Conservation (phyloP, 2,113 vertebrate species). For the Amazona vittata region DNA sequence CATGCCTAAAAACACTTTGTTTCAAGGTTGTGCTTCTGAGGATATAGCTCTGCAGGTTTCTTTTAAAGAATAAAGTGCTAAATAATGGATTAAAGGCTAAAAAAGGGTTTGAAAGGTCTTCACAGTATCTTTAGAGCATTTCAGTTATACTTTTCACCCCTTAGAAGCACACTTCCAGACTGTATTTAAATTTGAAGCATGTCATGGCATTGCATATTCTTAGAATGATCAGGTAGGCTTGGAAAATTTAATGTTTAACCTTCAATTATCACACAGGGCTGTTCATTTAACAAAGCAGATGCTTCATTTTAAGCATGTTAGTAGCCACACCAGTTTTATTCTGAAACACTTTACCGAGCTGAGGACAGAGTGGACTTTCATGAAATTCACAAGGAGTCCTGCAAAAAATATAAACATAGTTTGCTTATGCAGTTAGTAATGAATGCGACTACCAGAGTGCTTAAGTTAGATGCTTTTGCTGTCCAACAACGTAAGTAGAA, state of each 20-base stretch:
- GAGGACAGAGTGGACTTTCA: neutral
- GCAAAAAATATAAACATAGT: neutral
- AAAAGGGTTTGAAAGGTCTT: constrained; percentile 54
- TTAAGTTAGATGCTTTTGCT: neutral
- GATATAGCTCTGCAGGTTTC: constrained; percentile 30
- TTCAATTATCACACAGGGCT: constrained; percentile 25
- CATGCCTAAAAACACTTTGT: constrained; percentile 57
- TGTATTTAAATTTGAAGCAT: constrained; percentile 52
- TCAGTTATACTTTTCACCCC: constrained; percentile 26
- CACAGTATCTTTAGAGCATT: constrained; percentile 5
- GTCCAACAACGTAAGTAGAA: neutral
- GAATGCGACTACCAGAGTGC: neutral
- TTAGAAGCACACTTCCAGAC: neutral
- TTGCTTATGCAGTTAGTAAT: neutral
- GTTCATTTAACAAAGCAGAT: neutral
- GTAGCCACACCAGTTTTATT: neutral
- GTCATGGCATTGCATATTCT: constrained; percentile 7
- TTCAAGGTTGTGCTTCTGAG: constrained; percentile 44
- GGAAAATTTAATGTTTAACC: constrained; percentile 28
- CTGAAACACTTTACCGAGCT: neutral
- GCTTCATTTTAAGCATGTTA: neutral
- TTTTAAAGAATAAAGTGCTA: constrained; percentile 53
- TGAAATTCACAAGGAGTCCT: neutral
- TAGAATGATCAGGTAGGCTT: neutral
- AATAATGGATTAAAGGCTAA: constrained; percentile 60